Base-by-base conservation (phyloP, 2,797 vertebrate species). In the Phataginus tetradactyla region DNA sequence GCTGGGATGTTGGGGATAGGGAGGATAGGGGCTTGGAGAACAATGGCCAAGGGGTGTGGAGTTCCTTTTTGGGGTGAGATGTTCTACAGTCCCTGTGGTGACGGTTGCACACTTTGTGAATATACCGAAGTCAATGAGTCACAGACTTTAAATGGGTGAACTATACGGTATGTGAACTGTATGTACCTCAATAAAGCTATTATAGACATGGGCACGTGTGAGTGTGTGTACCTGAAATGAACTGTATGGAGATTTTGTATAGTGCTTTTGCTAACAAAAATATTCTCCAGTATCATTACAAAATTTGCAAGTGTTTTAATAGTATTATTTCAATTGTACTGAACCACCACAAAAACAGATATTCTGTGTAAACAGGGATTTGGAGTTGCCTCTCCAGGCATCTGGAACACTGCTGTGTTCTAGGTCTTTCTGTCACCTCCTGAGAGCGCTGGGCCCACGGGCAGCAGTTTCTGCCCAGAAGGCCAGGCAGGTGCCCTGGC, bases 371-470 rank as follows among this genome's bases (percentile, higher is more conserved):
- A 32, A 39, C 20, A 13, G 5, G 32, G 64, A 83, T n/a, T 57
- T 32, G 27, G 59, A 45, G 57, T 8, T n/a, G 39, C 68, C n/a
- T 80, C 55, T 72, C 39, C 29, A 11, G 61, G 13, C 37, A n/a
- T 25, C 23, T 66, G 53, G 27, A 86, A 51, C 6, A 13, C 13
- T 7, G 6, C 45, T 68, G 49, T 0, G 7, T 13, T 21, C 64
- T 2, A 1, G 55, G 53, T 8, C 42, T 49, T 39, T 75, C 77
- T 75, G 68, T 45, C 34, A 27, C 75, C 74, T 66, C 37, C 27
- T 1, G 13, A 39, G 42, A 4, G 12, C 12, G 1, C 0, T 0
- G 8, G 32, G 27, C 55, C 79, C 7, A 1, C 0, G 23, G 94
- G n/a, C 17, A 37, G 25, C 61, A 42, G 42, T 5, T 5, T 64